These are phyloP conservation scores for Trematomus bernacchii DNA, from an alignment of 2,797 vertebrate species.

Conservation along the genomic window DNA sequence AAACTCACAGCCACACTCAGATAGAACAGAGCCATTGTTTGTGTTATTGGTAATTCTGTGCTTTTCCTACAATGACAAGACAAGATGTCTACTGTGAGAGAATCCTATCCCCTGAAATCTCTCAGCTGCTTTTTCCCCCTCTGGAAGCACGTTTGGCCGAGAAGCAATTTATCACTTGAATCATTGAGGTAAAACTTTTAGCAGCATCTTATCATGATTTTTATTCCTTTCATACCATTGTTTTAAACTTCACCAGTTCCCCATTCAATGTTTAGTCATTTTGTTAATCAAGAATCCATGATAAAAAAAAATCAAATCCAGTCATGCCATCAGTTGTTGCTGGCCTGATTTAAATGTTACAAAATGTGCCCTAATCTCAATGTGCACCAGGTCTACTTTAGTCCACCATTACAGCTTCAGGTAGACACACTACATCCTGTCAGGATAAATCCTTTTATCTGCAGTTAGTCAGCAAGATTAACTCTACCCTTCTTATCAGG, in stretches of 20 bases:
- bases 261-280: background rate
- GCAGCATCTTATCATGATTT: conserved; percentile 28
- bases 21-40: background rate
- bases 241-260: too few species aligned
- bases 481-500: conserved; percentile 37
- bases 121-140: background rate
- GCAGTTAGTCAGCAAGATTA: conserved; percentile 7
- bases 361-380: conserved; percentile 11
- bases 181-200: conserved; percentile 4
- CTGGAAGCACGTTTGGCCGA: background rate
- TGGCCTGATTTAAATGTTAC: background rate
- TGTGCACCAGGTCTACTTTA: background rate
- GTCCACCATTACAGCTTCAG: background rate
- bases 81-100: background rate
- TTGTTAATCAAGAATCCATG: background rate
- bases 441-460: conserved; percentile 3
- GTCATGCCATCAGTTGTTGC: conserved; percentile 9
- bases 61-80: background rate
- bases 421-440: conserved; percentile 1
- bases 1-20: background rate
- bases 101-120: background rate
- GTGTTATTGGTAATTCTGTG: background rate
- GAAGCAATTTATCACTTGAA: conserved; percentile 14
- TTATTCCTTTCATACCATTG: background rate
- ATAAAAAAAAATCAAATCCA: conserved; percentile 9